Evolutionary conservation across 2,888 invertebrate genomes (phyloP).

Genomic region (Myathropa florea): DNA sequence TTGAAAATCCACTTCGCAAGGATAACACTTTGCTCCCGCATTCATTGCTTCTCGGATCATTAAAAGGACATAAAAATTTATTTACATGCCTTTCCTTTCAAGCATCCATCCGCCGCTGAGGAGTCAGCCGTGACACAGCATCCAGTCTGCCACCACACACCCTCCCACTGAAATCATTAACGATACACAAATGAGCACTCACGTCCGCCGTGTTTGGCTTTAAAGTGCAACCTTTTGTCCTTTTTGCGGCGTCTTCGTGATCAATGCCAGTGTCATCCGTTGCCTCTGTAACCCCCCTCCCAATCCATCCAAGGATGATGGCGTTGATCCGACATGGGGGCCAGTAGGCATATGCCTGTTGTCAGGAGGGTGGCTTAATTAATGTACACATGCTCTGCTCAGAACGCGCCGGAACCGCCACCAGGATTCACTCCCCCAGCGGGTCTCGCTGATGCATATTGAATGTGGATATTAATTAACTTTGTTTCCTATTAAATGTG

Average conservation of each 20-base stretch:
- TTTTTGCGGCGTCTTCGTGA: constrained; percentile 11
- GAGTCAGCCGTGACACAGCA: background rate
- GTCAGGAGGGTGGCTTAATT: background rate
- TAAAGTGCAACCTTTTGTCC: constrained; percentile 50
- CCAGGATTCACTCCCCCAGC: background rate
- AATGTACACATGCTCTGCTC: background rate
- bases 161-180: constrained; percentile 24
- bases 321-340: too few relatives aligned
- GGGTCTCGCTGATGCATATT: constrained; percentile 40
- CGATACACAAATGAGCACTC: constrained; percentile 58
- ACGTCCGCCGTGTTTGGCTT: constrained; percentile 27
- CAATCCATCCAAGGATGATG: background rate
- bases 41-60: constrained; percentile 7
- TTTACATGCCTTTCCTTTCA: constrained; percentile 50
- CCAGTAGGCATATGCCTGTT: background rate
- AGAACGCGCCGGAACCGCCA: background rate
- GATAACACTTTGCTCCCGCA: background rate
- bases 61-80: constrained; percentile 38
- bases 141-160: background rate
- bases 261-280: background rate
- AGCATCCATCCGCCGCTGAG: background rate
- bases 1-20: background rate
- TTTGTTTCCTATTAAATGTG: constrained; percentile 29
- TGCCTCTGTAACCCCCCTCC: background rate
- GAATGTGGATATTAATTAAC: constrained; percentile 53